Base-by-base conservation (phyloP, 2,888 invertebrate genomes). In the Lissocephala sabroskyi region DNA sequence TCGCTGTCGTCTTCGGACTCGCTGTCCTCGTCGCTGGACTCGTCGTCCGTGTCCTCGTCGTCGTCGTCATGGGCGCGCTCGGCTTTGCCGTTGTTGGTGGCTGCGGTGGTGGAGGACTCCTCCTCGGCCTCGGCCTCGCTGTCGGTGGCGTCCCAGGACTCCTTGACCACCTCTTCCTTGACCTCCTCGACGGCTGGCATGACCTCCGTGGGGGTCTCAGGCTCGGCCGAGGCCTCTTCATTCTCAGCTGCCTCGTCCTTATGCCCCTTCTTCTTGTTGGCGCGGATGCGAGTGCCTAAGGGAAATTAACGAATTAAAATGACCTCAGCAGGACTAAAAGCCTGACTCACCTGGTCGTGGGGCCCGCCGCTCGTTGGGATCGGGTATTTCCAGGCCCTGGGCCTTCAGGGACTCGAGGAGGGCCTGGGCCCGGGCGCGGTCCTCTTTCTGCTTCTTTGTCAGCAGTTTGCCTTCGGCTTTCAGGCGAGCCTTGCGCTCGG, bases 381-480 rank as follows among this genome's bases (percentile, higher is more conserved):
- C 90, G 0, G 94, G 94, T 52, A 95, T 86, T 78, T 92, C 92
- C 18, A 94, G 86, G 51, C 97, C 97, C 85, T 95, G 94, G 6
- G 94, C 95, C 84, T 94, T 95, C 32, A 96, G 86, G 1, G 93
- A 92, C 44, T 96, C 95, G 54, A 98, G 85, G 88, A 96, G 89
- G 49, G 94, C 94, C 82, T 95, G 93, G 5, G 96, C 95, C 62
- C 96, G 88, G 0, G 94, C 93, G 56, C 92, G 90, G 68, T 96
- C 96, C 60, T 93, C 93, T 82, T 95, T 97, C 82, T 99, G 97
- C 83, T 97, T 97, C 0, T 94, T 91, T 1, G 97, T 97, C 50
- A 98, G 85, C 26, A 96, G 87, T 85, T 96, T 98, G 2, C 98
- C 98, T 86, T 98, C 98, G n/a, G 94, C 95, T 84, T 98, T 98